Base-by-base conservation (phyloP, 1,140 invertebrate genomes). In the Asbolus verrucosus region DNA sequence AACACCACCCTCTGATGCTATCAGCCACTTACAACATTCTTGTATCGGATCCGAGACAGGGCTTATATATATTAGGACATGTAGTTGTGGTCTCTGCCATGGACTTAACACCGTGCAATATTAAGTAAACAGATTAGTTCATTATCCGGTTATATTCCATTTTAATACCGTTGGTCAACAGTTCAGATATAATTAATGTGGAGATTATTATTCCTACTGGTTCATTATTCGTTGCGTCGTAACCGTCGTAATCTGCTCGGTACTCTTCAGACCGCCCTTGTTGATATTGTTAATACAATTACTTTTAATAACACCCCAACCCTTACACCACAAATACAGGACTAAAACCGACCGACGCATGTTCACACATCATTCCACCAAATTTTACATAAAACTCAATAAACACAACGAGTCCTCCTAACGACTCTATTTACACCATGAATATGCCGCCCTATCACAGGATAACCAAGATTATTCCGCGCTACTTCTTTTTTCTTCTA, bases 101-200 rank as follows among this genome's bases (percentile, higher is more conserved):
- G 27, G 39, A 67, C 70, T 67, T 69, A 72, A 69, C 70, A 72
- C 71, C 60, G 50, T 73, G 66, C 70, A 72, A 74, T 73, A 72
- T 74, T 72, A 73, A 74, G 73, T 74, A 74, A 74, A 74, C 73
- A 74, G 73, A 74, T 74, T 74, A 74, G 73, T 74, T 72, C 67
- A 74, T 74, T 69, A 74, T 74, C 73, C 73, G 67, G 65, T 74
- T 74, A 74, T 72, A 69, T 67, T 72, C 73, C 41, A 60, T 69
- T 70, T 63, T 74, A 74, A 74, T 74, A 72, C 66, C 59, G 65
- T 72, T 72, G 73, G 73, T 74, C 73, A 74, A 74, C 73, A 74
- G 43, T 73, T 73, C 71, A 39, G 67, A 46, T 67, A 73, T 67
- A 70, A 73, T 70, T 72, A 72, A 72, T 65, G 66, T 69, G 24